Evolutionary conservation across 2,797 vertebrate species (phyloP), one percentile per base, ranked within the genome.

Genomic region (Pseudopleuronectes americanus): DNA sequence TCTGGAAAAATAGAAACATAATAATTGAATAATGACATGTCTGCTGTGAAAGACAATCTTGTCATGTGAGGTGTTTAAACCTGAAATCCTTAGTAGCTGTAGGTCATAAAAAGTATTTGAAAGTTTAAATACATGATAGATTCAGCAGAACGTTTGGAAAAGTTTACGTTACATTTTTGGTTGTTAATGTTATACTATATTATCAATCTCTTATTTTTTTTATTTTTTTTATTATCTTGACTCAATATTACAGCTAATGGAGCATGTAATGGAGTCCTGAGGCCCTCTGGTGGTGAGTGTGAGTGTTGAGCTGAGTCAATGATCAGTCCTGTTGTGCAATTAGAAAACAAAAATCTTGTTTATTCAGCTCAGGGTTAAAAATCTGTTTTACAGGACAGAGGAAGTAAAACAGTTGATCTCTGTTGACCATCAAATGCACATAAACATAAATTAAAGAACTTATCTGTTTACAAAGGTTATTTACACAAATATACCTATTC

Each of bases 311-410:
- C 55, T 10, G 12, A 51, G 26, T 56, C 47, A 78, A 26, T 17
- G 68, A 79, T 49, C 51, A 89, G 67, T 63, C 68, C 60, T 70
- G 33, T 60, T 62, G 47, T 74, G 77, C 23, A 78, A 84, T 87
- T 87, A 87, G 61, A 88, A 92, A 88, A 92, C 26, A 91, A 92
- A 89, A 76, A 66, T 73, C 60, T 51, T 63, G 47, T 80, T 78
- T 33, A 77, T 78, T 80, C 55, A 74, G 62, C 45, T 79, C 49
- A 71, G 74, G 70, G 0, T 14, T 71, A 57, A 62, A 82, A 78
- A 66, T 77, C 21, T 4, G 48, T 79, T 69, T 45, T 49, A 86
- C 66, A 86, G 73, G 71, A 81, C 64, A 84, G 38, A 19, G 19
- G 58, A 51, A 77, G 24, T 2, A 54, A 77, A 77, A 82, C 51